Percentiles rank a stretch among this genome's conserved stretches.
Evolutionary conservation across 2,113 vertebrate genomes (phyloP).

Genomic region (Proteles cristata): DNA sequence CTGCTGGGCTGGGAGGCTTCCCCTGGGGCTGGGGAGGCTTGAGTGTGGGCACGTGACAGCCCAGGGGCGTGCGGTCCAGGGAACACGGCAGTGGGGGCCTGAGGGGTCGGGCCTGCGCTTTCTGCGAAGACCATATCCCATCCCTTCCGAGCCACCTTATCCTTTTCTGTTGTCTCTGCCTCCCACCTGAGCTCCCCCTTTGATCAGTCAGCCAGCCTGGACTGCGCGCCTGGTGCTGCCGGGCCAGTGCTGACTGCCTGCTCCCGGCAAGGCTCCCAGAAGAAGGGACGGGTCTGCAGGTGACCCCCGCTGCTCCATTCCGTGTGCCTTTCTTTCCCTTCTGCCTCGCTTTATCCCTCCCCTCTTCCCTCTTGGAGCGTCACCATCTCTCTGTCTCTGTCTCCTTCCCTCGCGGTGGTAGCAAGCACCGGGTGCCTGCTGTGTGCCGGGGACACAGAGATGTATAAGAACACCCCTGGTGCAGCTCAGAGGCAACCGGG

Average conservation of each 20-base stretch:
- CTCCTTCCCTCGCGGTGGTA: not conserved
- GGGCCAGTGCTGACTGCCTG: not conserved
- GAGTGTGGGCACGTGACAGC: no score
- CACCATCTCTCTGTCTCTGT: not conserved
- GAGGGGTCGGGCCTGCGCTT: not conserved
- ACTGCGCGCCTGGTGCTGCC: not conserved
- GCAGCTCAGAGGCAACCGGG: not conserved
- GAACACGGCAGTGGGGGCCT: not conserved
- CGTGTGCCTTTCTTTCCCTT: not conserved
- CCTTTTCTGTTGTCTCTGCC: not conserved
- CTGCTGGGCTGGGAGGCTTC: not conserved
- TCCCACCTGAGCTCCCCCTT: not conserved
- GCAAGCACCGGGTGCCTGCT: not conserved
- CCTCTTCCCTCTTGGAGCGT: not conserved
- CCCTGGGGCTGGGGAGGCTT: not conserved
- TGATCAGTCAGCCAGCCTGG: not conserved
- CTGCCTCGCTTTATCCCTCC: not conserved
- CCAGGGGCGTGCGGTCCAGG: no score
- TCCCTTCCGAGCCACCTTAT: not conserved
- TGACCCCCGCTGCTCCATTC: not conserved
- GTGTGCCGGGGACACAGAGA: not conserved
- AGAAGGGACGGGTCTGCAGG: not conserved
- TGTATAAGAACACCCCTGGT: rapidly evolving
- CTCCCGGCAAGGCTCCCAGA: not conserved
- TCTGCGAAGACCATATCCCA: no score